phyloP scores from a whole-genome alignment of 2,113 vertebrate genomes.

The Acrocephalus kingi region DNA sequence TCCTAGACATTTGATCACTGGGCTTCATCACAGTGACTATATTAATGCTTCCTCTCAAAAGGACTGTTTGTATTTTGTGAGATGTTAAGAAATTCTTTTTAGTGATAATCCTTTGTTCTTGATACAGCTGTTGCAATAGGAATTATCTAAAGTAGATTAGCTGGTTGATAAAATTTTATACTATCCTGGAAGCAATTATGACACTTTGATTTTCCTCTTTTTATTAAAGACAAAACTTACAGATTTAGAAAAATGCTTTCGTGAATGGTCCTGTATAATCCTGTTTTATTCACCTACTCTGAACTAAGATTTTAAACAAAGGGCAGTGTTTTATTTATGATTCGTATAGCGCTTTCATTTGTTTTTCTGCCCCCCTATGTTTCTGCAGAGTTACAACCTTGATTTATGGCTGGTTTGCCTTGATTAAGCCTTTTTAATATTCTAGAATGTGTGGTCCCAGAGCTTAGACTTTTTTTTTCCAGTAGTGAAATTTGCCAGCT shows the following conservation, averaged over 20 bases:
- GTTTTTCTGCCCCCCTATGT: background rate
- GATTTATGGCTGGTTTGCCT: background rate
- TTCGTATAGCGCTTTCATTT: background rate
- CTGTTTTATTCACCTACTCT: background rate
- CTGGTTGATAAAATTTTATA: background rate
- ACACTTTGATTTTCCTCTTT: background rate
- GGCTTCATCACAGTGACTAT: background rate
- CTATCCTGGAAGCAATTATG: background rate
- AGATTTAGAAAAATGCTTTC: background rate
- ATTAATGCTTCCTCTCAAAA: background rate
- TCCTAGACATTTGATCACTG: background rate
- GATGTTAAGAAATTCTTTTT: background rate
- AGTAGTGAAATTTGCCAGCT: background rate
- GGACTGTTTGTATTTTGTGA: background rate
- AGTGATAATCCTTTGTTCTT: background rate
- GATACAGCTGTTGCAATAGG: background rate
- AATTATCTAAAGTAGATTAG: background rate
- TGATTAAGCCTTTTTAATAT: slow-evolving; percentile 15
- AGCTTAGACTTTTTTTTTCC: background rate
- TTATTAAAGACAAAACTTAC: background rate
- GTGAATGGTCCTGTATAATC: background rate
- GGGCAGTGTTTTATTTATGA: background rate
- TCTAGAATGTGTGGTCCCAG: background rate
- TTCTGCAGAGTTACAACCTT: background rate
- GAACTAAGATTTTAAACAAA: background rate